Percentiles rank a stretch among this genome's conserved stretches.
phyloP scores from a whole-genome alignment of 2,797 vertebrate genomes.

The Takifugu rubripes region DNA sequence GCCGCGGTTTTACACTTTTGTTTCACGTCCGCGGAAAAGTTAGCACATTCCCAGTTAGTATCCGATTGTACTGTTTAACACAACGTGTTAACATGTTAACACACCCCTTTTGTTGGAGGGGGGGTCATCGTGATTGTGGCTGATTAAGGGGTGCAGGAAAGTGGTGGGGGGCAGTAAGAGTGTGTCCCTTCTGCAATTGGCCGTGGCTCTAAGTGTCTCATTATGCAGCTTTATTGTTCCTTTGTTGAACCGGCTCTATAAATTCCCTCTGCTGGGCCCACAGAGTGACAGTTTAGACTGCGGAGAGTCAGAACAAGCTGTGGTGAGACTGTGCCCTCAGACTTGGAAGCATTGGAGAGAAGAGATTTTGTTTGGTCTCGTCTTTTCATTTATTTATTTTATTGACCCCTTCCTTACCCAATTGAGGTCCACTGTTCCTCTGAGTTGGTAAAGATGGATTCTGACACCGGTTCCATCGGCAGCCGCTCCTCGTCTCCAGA shows the following conservation, averaged over 20 bases:
- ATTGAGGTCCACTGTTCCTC: no score
- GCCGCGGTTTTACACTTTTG: background rate
- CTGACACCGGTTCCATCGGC: constrained; percentile 75
- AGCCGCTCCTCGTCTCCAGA: constrained; percentile 82
- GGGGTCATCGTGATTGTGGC: constrained; percentile 35
- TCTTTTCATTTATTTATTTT: constrained; percentile 7
- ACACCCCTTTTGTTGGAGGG: constrained; percentile 56
- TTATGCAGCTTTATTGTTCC: constrained; percentile 82
- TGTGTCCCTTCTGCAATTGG: constrained; percentile 81
- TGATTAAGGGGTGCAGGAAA: constrained; percentile 56
- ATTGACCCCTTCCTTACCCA: no score
- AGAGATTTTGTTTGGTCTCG: constrained; percentile 16
- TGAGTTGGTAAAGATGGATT: constrained; percentile 71
- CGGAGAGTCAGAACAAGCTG: background rate
- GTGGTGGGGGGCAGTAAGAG: constrained; percentile 66
- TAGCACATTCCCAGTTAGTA: constrained; percentile 21
- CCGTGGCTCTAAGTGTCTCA: constrained; percentile 77
- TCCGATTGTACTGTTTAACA: constrained; percentile 35
- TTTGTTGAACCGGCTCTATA: constrained; percentile 78
- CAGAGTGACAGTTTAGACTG: constrained; percentile 61
- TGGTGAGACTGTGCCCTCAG: constrained; percentile 37
- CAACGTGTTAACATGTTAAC: constrained; percentile 53
- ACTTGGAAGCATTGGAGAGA: constrained; percentile 13
- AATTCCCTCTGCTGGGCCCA: constrained; percentile 68
- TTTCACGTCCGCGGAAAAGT: constrained; percentile 3